Percentiles rank a stretch among this genome's conserved stretches.
Conservation (phyloP, 2,888 invertebrate genomes). For the Ceraclea dissimilis region DNA sequence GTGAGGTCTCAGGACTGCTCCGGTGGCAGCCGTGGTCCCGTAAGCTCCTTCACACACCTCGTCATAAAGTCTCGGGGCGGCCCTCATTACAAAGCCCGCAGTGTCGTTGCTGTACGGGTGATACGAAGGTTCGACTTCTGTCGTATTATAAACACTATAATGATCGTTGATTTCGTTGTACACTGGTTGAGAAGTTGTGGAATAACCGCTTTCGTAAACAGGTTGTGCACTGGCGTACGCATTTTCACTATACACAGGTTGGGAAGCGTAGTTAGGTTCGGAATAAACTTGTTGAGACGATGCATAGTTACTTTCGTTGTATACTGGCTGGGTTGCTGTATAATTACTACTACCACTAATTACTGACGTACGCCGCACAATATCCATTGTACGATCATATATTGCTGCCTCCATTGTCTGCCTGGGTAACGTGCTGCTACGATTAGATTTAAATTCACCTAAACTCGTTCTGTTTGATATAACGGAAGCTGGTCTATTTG, state of each 20-base stretch:
- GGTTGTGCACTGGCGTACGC: not conserved
- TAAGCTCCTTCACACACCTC: constrained; percentile 36
- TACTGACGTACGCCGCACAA: constrained; percentile 11
- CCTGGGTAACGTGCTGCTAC: constrained; percentile 19
- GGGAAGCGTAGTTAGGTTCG: not conserved
- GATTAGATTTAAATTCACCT: constrained; percentile 24
- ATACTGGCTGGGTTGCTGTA: constrained; percentile 27
- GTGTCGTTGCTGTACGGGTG: constrained; percentile 23
- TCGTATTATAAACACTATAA: constrained; percentile 37
- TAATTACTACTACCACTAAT: constrained; percentile 10
- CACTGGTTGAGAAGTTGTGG: constrained; percentile 22
- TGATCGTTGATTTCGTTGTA: constrained; percentile 43
- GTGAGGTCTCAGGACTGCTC: constrained; percentile 45
- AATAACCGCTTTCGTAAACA: constrained; percentile 8
- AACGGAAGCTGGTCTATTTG: constrained; percentile 32
- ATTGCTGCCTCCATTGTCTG: constrained; percentile 13
- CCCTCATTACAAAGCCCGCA: constrained; percentile 14
- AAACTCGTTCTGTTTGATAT: constrained; percentile 18
- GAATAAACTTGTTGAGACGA: not conserved
- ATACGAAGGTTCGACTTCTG: constrained; percentile 13
- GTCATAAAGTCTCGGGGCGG: constrained; percentile 34
- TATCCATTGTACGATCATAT: constrained; percentile 18
- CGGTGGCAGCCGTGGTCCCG: constrained; percentile 23
- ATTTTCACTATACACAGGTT: not conserved
- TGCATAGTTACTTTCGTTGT: constrained; percentile 40